Percentiles rank a stretch among this genome's conserved stretches.
Conservation (phyloP, 2,113 vertebrate species). For the Procavia capensis region DNA sequence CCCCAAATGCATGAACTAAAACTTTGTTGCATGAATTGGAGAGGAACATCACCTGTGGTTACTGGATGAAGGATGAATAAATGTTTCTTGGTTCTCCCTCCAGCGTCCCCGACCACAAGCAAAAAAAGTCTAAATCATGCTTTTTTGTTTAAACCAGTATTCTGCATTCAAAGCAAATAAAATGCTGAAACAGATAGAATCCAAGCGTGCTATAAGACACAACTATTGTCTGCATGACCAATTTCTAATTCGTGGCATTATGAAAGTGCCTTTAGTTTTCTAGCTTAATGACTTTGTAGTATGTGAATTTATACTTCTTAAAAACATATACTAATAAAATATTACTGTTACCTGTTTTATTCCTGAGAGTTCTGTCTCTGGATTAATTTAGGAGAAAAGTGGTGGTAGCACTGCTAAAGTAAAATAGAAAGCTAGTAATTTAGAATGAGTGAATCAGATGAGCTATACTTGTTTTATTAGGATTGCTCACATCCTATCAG, state of each 20-base stretch:
- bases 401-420: not conserved
- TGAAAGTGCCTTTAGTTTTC: not conserved
- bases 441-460: not conserved
- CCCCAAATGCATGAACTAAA: not conserved
- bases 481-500: not conserved
- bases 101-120: no score
- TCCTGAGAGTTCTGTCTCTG: not conserved
- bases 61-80: not conserved
- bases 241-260: not conserved
- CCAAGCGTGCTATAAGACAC: not conserved
- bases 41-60: not conserved
- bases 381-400: not conserved
- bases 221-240: not conserved
- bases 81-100: not conserved
- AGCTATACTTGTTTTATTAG: not conserved
- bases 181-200: not conserved
- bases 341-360: not conserved
- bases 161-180: not conserved
- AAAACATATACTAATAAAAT: not conserved
- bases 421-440: not conserved
- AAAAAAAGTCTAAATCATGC: not conserved
- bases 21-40: not conserved
- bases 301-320: not conserved
- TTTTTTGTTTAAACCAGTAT: not conserved
- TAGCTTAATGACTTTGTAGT: not conserved